Base-by-base conservation (phyloP, 2,888 invertebrate species). In the Tetrapedia diversipes region DNA sequence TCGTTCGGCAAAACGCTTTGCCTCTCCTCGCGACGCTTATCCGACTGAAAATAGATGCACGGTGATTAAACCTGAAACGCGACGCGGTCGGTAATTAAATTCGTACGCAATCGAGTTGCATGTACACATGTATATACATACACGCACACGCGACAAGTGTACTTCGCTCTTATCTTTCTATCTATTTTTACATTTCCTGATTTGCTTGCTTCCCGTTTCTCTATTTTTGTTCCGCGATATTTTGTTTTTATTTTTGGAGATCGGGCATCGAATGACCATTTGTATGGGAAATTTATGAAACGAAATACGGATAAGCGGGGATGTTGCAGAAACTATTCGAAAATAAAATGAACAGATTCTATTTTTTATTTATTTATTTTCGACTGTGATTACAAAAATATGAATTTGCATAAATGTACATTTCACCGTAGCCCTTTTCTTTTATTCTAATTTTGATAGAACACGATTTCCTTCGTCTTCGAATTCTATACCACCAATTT, bases 151-250 rank as follows among this genome's bases (percentile, higher is more conserved):
- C 19, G n/a, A 37, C 32, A 1, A 53, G 4, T 32, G 49, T 11
- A 32, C 60, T 51, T 67, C 24, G 11, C 24, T n/a, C 41, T 59
- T 39, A n/a, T n/a, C 39, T 67, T 51, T 32, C 6, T 29, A 16
- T 16, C 10, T 3, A 22, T 41, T 43, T 39, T 51, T 4, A 10
- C 3, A 10, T 24, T 27, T 16, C 37, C 16, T 24, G 7, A 1
- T n/a, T 32, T 29, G 6, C 6, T 22, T 27, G 8, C 2, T 51
- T 29, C 14, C 16, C 14, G 3, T 4, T n/a, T 49, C 0, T 27
- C 0, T 7, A 1, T 41, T 27, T n/a, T 27, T 4, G 14, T 34
- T 32, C 7, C 0, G 1, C 10, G 11, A 8, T 24, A 3, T 41
- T 41, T 0, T 14, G n/a, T 19, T 43, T 19, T 16, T 1, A 22